These are phyloP conservation scores for Eurytoma adleriae DNA, from an alignment of 2,888 invertebrate genomes.

Conservation along the genomic window DNA sequence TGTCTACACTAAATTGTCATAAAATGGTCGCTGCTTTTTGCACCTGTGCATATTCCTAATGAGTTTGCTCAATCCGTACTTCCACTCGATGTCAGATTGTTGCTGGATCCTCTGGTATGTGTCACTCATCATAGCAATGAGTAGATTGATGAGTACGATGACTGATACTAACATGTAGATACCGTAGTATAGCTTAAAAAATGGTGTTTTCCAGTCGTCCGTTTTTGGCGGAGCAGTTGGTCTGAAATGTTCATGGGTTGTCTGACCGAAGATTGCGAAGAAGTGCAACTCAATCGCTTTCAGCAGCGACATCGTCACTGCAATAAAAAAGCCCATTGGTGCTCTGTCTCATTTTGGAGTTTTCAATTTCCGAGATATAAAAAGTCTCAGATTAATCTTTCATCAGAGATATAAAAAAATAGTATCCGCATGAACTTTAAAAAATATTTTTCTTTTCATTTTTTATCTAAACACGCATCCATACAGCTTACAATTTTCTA, in stretches of 20 bases:
- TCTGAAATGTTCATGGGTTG: conserved; percentile 88
- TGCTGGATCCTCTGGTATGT: conserved; percentile 99
- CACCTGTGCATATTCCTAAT: conserved; percentile 96
- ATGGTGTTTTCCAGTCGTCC: conserved; percentile 89
- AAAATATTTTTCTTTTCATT: not conserved
- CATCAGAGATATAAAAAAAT: not conserved
- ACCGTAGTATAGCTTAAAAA: conserved; percentile 92
- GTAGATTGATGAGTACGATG: conserved; percentile 98
- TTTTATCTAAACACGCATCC: not conserved
- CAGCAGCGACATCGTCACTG: conserved; percentile 94
- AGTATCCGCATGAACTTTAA: not conserved
- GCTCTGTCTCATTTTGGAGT: not conserved
- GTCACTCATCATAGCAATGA: conserved; percentile 99
- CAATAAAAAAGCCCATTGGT: conserved; percentile 65
- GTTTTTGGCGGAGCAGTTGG: conserved; percentile 81
- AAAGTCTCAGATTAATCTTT: not conserved
- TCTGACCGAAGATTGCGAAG: conserved; percentile 99
- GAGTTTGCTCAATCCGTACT: conserved; percentile 98
- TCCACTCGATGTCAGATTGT: conserved; percentile 99
- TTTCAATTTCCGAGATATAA: not conserved
- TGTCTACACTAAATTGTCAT: not conserved
- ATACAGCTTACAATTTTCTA: not conserved
- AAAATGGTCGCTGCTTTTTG: not conserved
- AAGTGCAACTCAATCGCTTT: conserved; percentile 98
- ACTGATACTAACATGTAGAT: conserved; percentile 99